Percentiles rank a stretch among this genome's conserved stretches.
These are phyloP conservation scores for Magallana nippona DNA, from an alignment of 2,888 invertebrate genomes.

Conservation along the genomic window DNA sequence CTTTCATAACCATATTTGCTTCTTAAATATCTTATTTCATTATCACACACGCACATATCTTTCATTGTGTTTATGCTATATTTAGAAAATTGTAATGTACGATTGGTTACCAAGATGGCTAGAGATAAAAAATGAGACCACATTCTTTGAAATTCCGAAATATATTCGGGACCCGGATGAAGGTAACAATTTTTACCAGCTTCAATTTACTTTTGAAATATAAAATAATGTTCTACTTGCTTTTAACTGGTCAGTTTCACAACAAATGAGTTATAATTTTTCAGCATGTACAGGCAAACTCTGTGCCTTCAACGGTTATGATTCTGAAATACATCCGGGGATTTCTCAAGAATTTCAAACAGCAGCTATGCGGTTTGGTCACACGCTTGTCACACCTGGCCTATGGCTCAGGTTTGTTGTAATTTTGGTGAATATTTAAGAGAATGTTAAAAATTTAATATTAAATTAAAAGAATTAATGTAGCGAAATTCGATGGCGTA, in stretches of 20 bases:
- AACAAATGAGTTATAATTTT: not conserved
- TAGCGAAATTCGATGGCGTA: too few species aligned
- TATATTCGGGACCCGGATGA: constrained; percentile 45
- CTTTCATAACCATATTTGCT: too few species aligned
- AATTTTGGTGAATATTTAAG: too few species aligned
- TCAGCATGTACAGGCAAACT: constrained; percentile 3
- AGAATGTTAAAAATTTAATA: too few species aligned
- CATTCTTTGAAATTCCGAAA: constrained; percentile 49
- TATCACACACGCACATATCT: too few species aligned
- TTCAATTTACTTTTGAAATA: not conserved
- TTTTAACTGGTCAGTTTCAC: not conserved
- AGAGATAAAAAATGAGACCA: constrained; percentile 34
- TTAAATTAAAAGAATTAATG: too few species aligned
- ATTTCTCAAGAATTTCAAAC: constrained; percentile 81
- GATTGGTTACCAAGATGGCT: constrained; percentile 96
- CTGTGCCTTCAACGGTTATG: constrained; percentile 58
- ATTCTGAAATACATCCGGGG: constrained; percentile 69
- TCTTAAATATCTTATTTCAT: too few species aligned
- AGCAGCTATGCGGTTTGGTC: constrained; percentile 97
- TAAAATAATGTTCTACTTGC: not conserved
- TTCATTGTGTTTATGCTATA: not conserved
- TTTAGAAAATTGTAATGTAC: constrained; percentile 94
- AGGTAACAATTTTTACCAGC: not conserved
- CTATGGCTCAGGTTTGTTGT: constrained; percentile 82
- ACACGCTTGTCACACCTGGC: constrained; percentile 96